These are phyloP conservation scores for Sphaerophoria taeniata DNA, from an alignment of 2,888 invertebrate genomes.

Conservation along the genomic window DNA sequence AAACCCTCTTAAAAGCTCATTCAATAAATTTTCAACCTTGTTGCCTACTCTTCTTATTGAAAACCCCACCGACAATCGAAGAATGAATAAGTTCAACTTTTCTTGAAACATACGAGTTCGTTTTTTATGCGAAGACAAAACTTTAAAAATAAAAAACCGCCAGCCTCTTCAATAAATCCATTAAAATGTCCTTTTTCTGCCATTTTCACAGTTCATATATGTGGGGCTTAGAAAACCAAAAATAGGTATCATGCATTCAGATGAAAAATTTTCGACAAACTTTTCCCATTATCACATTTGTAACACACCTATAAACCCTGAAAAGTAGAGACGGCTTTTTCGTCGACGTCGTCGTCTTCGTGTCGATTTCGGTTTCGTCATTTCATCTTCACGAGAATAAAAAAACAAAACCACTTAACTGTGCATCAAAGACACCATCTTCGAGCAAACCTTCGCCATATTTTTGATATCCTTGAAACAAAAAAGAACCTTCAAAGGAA, in stretches of 20 bases:
- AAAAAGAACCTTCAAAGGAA: slow-evolving; percentile 28
- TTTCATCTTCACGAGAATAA: slow-evolving; percentile 19
- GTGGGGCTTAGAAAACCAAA: background rate
- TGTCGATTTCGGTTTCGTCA: background rate
- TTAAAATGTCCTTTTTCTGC: slow-evolving; percentile 54
- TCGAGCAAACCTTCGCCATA: background rate
- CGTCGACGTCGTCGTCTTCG: background rate
- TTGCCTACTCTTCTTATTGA: background rate
- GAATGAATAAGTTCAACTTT: slow-evolving; percentile 34
- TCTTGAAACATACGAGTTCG: background rate
- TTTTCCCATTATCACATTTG: slow-evolving; percentile 72
- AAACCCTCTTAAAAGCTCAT: too few species aligned
- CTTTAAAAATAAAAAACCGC: background rate
- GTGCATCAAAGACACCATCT: slow-evolving; percentile 50
- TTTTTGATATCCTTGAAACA: background rate
- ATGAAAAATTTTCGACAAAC: slow-evolving; percentile 64
- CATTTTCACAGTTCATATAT: slow-evolving; percentile 10
- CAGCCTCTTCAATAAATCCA: slow-evolving; percentile 39
- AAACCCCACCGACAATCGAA: slow-evolving; percentile 18
- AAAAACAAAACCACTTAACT: slow-evolving; percentile 29
- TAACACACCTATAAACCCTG: slow-evolving; percentile 62
- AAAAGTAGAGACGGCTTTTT: slow-evolving; percentile 1
- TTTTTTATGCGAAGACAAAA: background rate
- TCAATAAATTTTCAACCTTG: too few species aligned
- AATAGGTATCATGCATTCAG: slow-evolving; percentile 46